A percentile compares a stretch with the other conserved stretches of the same genome.
Evolutionary conservation across 2,797 vertebrate species (phyloP).

Genomic region (Gastrophryne carolinensis): DNA sequence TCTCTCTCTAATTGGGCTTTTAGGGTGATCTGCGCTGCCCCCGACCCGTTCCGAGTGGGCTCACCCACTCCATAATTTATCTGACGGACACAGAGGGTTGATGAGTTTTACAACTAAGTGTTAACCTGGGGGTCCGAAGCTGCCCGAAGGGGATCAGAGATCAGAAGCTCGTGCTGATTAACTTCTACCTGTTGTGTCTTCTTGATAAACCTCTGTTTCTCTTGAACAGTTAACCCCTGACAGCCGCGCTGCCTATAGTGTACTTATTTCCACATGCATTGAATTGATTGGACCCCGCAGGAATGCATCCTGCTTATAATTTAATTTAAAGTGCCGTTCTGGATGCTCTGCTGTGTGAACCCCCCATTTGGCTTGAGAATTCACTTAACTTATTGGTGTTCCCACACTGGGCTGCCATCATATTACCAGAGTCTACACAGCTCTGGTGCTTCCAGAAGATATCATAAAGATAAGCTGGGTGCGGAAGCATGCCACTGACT

Average conservation of each 20-base stretch:
- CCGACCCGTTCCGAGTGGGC: conserved; percentile 27
- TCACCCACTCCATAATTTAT: conserved; percentile 46
- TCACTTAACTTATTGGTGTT: no score
- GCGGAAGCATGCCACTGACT: no score
- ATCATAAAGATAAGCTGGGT: no score
- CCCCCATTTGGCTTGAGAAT: no score
- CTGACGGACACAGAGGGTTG: conserved; percentile 30
- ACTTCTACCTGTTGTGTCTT: not conserved
- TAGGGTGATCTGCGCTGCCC: conserved; percentile 33
- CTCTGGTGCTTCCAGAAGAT: no score
- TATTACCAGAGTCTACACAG: no score
- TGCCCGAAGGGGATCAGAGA: conserved; percentile 1
- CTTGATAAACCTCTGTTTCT: not conserved
- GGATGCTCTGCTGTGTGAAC: no score
- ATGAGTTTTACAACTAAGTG: conserved; percentile 36
- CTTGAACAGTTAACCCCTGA: conserved; percentile 9
- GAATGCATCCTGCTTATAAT: no score
- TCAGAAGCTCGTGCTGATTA: not conserved
- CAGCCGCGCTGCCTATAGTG: not conserved
- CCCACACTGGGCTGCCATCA: no score
- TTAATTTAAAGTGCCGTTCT: not conserved
- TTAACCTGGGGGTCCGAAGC: conserved; percentile 21
- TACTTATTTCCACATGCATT: no score
- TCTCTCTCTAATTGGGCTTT: conserved; percentile 41
- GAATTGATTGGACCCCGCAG: no score